Conservation (phyloP, 2,113 vertebrate species). For the Leucoraja erinaceus region DNA sequence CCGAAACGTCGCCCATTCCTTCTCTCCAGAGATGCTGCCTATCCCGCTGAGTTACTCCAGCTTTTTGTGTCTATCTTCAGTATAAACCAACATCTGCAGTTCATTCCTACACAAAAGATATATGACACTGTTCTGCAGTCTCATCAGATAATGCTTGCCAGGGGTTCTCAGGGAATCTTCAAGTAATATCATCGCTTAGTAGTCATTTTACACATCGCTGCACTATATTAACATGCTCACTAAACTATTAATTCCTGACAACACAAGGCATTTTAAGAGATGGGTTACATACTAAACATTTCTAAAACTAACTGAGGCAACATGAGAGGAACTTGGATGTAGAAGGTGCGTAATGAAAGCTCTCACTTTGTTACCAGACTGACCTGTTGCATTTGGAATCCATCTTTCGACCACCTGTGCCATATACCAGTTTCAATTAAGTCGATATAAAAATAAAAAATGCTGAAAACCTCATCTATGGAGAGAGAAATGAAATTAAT, state of each 20-base stretch:
- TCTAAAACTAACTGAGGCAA: background rate
- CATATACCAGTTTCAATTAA: background rate
- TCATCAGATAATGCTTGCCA: no score
- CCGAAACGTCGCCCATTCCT: no score
- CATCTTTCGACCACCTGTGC: background rate
- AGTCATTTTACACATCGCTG: background rate
- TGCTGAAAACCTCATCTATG: no score
- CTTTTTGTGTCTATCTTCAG: no score
- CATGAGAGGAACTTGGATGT: background rate
- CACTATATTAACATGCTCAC: background rate
- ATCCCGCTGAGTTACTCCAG: no score
- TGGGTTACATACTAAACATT: background rate
- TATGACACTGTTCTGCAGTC: no score
- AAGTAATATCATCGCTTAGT: background rate
- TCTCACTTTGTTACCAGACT: background rate
- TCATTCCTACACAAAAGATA: no score
- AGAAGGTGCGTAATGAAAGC: background rate
- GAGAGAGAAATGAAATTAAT: no score
- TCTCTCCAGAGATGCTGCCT: no score
- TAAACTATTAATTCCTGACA: background rate
- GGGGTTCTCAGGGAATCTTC: background rate
- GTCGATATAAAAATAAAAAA: no score
- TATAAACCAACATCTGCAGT: no score
- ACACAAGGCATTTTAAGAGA: background rate
- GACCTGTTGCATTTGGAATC: background rate